Conservation (phyloP, 2,888 invertebrate genomes). For the Pammene aurita region DNA sequence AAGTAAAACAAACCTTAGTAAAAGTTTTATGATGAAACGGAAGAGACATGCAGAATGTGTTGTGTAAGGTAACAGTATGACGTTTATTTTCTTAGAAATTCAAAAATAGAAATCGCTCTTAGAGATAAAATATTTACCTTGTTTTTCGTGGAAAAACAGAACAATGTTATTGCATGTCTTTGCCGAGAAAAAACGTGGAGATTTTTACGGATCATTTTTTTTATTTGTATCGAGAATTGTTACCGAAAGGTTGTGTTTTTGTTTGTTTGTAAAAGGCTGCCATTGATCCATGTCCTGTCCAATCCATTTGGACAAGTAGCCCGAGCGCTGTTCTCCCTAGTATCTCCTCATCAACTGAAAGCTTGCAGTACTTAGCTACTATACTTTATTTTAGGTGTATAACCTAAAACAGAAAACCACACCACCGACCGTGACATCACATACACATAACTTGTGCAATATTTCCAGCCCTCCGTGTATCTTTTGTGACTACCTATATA, state of each 20-base stretch:
- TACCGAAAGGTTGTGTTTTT: background rate
- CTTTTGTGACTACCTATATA: background rate
- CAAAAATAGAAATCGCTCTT: background rate
- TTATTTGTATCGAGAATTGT: background rate
- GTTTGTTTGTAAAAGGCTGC: constrained; percentile 5
- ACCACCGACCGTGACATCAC: too few relatives aligned
- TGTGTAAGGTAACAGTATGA: background rate
- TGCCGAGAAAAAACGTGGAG: background rate
- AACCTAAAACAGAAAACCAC: too few relatives aligned
- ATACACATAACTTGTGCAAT: background rate
- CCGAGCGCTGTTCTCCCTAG: background rate
- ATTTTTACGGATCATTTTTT: background rate
- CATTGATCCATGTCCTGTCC: constrained; percentile 2
- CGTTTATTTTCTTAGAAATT: background rate
- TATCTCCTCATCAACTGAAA: constrained; percentile 11
- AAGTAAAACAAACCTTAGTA: too few relatives aligned
- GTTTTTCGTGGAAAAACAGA: background rate
- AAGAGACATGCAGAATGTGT: too few relatives aligned
- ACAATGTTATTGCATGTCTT: background rate
- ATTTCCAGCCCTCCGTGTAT: background rate
- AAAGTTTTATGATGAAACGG: too few relatives aligned
- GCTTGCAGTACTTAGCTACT: background rate
- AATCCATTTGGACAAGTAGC: constrained; percentile 5
- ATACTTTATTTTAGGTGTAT: background rate
- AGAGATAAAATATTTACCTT: background rate